Base-by-base conservation (phyloP, 2,888 invertebrate genomes). In the Diarsia mendica region DNA sequence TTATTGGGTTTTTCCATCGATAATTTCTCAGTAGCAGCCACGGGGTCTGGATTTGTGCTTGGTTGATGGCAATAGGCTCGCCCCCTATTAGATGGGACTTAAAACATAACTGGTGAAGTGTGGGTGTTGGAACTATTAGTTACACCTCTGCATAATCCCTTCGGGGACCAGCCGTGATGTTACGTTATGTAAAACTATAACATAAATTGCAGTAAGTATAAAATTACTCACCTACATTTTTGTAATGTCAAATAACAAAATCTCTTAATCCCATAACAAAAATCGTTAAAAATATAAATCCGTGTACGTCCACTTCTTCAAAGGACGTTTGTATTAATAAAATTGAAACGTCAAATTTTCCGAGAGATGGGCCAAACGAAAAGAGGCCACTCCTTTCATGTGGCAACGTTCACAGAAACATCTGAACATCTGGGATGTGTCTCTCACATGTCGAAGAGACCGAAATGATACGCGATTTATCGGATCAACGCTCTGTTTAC, bases 341-440 rank as follows among this genome's bases (percentile, higher is more conserved):
- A 87, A 88, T 82, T 81, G 76, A 83, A 77, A 77, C 71, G 75
- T 87, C 78, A 80, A 89, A 87, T 85, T 88, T 90, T 89, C 89
- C 80, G 71, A 89, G 89, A 90, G 90, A 89, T 88, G 87, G 87
- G 88, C 83, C 85, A 82, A 88, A 82, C 82, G 83, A 85, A 88
- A 88, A 89, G 87, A 82, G 87, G 87, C 76, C 87, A 85, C 77
- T 87, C 85, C 91, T 93, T 93, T 93, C 92, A 94, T 93, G 93
- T 94, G 90, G 90, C 89, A 91, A 91, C 91, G 90, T 89, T 91
- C 89, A 86, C 86, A 80, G 88, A 76, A 74, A 76, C 76, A 76
- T 80, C 23, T 46, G 81, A 91, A 87, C 93, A 91, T 95, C 95
- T 95, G 95, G 92, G 75, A 89, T 90, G 85, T 90, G 91, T 94